Base-by-base conservation (phyloP, 2,797 vertebrate species). In the Channallabes apus region DNA sequence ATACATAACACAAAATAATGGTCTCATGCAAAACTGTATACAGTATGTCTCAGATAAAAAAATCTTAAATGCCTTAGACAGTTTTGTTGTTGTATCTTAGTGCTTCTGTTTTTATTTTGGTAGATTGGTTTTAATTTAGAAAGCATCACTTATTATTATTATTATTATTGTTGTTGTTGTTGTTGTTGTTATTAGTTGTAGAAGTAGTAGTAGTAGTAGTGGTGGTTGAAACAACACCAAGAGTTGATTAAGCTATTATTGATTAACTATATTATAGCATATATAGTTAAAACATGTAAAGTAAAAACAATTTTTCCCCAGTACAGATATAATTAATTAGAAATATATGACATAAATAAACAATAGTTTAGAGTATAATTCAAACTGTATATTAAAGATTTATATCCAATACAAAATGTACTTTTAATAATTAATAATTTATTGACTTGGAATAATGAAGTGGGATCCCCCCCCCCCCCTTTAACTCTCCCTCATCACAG, bases 401-500 rank as follows among this genome's bases (percentile, higher is more conserved):
- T 68, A 0, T 35, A 14, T 68, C 17, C 18, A 68, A 8, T 18
- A 68, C 15, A 68, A 4, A 32, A 20, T 69, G 3, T 7, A 75
- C 14, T 27, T 65, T 27, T 0, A 15, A 27, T 73, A 3, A 54
- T 54, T 17, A 29, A 29, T 29, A 18, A 75, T 29, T 56, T 51
- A 51, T 29, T 76, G 51, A 56, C 51, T 29, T 18, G 0, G 11
- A 1, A 56, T 56, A 56, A 56, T 20, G 1, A 29, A 29, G 71
- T 75, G 72, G n/a, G n/a, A n/a, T n/a, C n/a, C n/a, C n/a, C n/a
- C n/a, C n/a, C n/a, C 54, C 22, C 7, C 3, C 20, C 6, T 4
- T 27, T n/a, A 46, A n/a, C 22, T 15, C 41, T 77, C 17, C 61
- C 83, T 87, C 22, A 84, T 27, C 83, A 72, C 81, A 95, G 95